These are phyloP conservation scores for Chaetorhynchus papuensis DNA, from an alignment of 2,113 vertebrate genomes.

Conservation along the genomic window DNA sequence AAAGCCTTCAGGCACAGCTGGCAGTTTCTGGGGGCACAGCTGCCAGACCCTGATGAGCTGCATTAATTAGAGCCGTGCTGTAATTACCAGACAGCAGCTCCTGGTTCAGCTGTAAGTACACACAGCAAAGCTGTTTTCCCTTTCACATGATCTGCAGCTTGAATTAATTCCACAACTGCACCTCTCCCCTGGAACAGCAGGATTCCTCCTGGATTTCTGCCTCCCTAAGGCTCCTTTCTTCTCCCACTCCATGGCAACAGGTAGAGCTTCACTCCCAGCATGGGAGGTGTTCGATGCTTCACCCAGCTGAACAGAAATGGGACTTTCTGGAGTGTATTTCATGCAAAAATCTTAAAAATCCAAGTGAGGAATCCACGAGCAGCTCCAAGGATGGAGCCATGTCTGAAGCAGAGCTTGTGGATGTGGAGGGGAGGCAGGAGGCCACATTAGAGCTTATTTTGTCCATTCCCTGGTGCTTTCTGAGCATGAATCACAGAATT, in stretches of 20 bases:
- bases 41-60: constrained; percentile 42
- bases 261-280: neutral
- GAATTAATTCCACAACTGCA: neutral
- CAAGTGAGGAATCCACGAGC: neutral
- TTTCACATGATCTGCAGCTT: constrained; percentile 35
- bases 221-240: neutral
- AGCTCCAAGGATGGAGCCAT: neutral
- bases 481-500: neutral
- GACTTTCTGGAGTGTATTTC: neutral
- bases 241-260: neutral
- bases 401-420: neutral
- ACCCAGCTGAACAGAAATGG: neutral
- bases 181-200: neutral
- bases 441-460: rapidly evolving
- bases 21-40: constrained; percentile 45
- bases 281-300: neutral
- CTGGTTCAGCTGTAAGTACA: constrained; percentile 54
- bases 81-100: constrained; percentile 63
- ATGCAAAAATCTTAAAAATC: neutral
- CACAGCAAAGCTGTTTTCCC: constrained; percentile 58
- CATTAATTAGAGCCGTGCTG: constrained; percentile 20
- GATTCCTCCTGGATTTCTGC: neutral
- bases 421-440: neutral
- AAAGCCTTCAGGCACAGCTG: constrained; percentile 47
- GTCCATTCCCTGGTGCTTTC: neutral